phyloP scores from a whole-genome alignment of 2,113 vertebrate genomes.

The Setophaga kirtlandii region DNA sequence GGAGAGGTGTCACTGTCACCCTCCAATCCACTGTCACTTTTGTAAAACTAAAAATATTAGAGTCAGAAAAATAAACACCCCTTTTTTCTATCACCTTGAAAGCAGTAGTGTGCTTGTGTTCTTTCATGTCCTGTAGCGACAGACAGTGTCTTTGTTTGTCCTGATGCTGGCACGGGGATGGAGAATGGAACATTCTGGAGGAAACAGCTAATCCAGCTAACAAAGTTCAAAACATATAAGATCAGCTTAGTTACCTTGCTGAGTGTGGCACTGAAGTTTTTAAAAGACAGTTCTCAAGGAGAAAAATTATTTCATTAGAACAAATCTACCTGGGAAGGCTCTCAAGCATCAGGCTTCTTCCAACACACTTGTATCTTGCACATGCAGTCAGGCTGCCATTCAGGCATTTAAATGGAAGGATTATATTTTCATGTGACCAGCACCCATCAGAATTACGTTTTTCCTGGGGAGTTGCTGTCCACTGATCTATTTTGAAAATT shows the following conservation, averaged over 20 bases:
- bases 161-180: neutral
- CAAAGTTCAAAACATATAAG: neutral
- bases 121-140: no score
- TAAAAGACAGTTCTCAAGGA: neutral
- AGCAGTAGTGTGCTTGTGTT: no score
- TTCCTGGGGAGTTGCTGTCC: slow-evolving; percentile 6
- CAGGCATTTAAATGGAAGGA: slow-evolving; percentile 41
- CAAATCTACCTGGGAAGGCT: slow-evolving; percentile 1
- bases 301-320: neutral
- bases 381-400: neutral
- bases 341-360: neutral
- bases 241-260: neutral
- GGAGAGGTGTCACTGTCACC: no score
- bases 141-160: neutral
- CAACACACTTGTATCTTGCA: neutral
- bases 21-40: no score
- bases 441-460: slow-evolving; percentile 6
- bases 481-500: slow-evolving; percentile 52
- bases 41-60: no score
- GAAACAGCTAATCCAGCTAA: neutral
- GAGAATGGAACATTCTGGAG: neutral
- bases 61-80: no score
- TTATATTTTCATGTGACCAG: slow-evolving; percentile 31
- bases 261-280: neutral
- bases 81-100: no score